Conservation (phyloP, 2,113 vertebrate species). For the Gallinago jamesoni region DNA sequence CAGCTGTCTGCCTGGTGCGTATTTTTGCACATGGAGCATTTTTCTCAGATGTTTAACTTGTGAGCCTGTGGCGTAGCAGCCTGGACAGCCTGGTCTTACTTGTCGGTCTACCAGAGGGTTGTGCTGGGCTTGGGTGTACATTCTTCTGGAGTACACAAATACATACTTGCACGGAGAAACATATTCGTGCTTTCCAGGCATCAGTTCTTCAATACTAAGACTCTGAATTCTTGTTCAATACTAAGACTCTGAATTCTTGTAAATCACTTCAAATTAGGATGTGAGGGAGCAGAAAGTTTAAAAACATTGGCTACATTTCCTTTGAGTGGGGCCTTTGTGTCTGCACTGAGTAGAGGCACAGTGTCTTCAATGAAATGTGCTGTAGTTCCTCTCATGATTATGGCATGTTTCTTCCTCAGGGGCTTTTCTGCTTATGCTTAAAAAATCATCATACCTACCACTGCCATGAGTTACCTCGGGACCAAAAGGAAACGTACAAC, state of each 20-base stretch:
- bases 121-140: background rate
- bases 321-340: background rate
- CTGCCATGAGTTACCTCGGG: background rate
- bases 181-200: background rate
- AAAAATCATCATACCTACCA: slow-evolving; percentile 36
- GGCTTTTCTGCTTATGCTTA: slow-evolving; percentile 10
- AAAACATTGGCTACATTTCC: background rate
- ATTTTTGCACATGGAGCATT: background rate
- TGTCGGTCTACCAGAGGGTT: background rate
- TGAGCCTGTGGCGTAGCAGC: background rate
- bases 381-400: background rate
- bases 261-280: background rate
- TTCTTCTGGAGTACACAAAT: background rate
- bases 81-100: background rate
- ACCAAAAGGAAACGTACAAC: background rate
- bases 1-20: background rate
- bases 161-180: accelerated
- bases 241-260: background rate
- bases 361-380: background rate
- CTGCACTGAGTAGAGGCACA: background rate
- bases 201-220: background rate
- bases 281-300: background rate
- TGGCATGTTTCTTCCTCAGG: background rate
- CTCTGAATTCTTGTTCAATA: background rate
- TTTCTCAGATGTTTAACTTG: background rate